phyloP scores from a whole-genome alignment of 2,113 vertebrate species.

The Malurus alboscapulatus region DNA sequence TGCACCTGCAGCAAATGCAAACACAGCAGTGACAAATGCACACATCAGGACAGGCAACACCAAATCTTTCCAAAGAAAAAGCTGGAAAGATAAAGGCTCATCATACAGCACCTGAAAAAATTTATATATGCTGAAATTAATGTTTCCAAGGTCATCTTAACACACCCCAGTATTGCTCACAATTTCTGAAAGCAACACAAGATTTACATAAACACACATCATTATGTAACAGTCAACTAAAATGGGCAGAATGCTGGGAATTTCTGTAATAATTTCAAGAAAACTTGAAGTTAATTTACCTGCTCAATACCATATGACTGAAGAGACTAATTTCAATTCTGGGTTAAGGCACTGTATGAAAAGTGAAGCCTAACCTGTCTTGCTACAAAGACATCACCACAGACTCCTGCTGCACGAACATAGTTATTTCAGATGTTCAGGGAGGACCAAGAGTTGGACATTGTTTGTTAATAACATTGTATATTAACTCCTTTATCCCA shows the following conservation, averaged over 20 bases:
- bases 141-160: background rate
- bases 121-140: background rate
- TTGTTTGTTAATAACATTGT: background rate
- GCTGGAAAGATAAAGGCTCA: background rate
- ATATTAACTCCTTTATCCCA: background rate
- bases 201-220: background rate
- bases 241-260: background rate
- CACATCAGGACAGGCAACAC: background rate
- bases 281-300: background rate
- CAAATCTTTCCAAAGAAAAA: background rate
- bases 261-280: background rate
- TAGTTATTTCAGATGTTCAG: background rate
- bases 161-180: background rate
- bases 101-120: background rate
- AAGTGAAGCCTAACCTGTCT: background rate
- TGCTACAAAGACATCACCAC: background rate
- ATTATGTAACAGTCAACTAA: background rate
- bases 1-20: background rate
- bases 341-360: accelerated
- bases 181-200: background rate
- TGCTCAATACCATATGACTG: background rate
- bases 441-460: background rate
- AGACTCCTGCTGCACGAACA: background rate
- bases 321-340: background rate
- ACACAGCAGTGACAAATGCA: background rate